These are phyloP conservation scores for Liopterus haemorrhoidalis DNA, from an alignment of 2,888 invertebrate species.

Conservation along the genomic window DNA sequence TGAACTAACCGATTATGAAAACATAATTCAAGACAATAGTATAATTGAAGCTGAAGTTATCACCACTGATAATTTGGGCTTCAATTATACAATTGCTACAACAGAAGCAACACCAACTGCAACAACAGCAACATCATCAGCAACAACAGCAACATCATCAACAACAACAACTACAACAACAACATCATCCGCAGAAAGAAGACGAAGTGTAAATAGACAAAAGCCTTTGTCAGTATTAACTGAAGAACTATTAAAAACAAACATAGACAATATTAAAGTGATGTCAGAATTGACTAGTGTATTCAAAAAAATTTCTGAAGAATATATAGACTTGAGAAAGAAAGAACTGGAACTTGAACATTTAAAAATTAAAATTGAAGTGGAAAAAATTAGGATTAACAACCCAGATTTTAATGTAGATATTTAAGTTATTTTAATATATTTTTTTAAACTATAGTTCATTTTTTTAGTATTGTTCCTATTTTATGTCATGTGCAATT, in stretches of 20 bases:
- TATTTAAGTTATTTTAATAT: neutral
- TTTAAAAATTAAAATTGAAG: neutral
- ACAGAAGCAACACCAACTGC: too few species aligned
- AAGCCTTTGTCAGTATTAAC: neutral
- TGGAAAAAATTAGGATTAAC: neutral
- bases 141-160: slow-evolving; percentile 2
- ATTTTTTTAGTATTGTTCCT: too few species aligned
- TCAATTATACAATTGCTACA: too few species aligned
- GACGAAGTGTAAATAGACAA: neutral
- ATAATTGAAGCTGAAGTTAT: too few species aligned
- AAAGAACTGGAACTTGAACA: slow-evolving; percentile 1
- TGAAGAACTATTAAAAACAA: neutral
- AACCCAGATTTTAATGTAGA: slow-evolving; percentile 2
- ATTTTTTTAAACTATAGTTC: too few species aligned
- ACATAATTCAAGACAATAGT: too few species aligned
- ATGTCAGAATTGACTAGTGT: neutral
- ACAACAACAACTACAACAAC: slow-evolving; percentile 34
- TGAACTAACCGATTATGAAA: too few species aligned
- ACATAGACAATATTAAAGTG: neutral
- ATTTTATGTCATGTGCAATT: too few species aligned
- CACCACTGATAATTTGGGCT: too few species aligned
- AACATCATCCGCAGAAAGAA: slow-evolving; percentile 39
- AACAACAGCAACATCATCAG: slow-evolving; percentile 2
- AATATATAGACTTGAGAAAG: neutral
- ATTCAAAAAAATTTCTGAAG: neutral